phyloP scores from a whole-genome alignment of 2,797 vertebrate genomes.

The Tangara arthus region DNA sequence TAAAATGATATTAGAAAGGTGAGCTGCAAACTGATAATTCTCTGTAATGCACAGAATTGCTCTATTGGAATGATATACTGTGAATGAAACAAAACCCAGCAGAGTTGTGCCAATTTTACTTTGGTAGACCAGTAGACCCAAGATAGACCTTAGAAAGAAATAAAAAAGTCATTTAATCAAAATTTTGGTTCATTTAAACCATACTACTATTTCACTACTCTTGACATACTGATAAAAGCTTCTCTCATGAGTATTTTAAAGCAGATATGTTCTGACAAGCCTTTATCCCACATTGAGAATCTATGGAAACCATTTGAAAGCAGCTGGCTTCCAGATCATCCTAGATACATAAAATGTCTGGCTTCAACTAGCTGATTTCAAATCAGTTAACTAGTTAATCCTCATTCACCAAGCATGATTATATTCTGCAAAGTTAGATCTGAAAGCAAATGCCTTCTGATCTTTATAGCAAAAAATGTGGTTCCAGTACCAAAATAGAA shows the following conservation, averaged over 20 bases:
- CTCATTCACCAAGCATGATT: not conserved
- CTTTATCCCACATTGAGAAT: not conserved
- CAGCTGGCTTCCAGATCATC: not conserved
- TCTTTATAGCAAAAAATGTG: not conserved
- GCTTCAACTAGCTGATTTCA: not conserved
- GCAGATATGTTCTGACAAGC: not conserved
- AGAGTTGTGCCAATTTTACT: not conserved
- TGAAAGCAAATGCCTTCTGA: not conserved
- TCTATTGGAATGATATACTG: not conserved
- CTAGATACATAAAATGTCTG: not conserved
- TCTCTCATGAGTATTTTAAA: not conserved
- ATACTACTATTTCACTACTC: not conserved
- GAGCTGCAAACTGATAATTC: not conserved
- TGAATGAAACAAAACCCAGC: not conserved
- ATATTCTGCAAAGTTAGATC: not conserved
- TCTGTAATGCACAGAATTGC: not conserved
- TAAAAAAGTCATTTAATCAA: not conserved
- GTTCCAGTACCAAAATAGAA: not conserved
- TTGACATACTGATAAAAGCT: not conserved
- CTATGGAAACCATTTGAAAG: not conserved
- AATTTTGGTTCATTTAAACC: not conserved
- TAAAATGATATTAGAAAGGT: not conserved
- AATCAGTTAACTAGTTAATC: not conserved
- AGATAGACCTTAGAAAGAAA: not conserved
- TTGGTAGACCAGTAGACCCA: not conserved